These are phyloP conservation scores for Thaleichthys pacificus DNA, from an alignment of 2,797 vertebrate genomes.

Conservation along the genomic window DNA sequence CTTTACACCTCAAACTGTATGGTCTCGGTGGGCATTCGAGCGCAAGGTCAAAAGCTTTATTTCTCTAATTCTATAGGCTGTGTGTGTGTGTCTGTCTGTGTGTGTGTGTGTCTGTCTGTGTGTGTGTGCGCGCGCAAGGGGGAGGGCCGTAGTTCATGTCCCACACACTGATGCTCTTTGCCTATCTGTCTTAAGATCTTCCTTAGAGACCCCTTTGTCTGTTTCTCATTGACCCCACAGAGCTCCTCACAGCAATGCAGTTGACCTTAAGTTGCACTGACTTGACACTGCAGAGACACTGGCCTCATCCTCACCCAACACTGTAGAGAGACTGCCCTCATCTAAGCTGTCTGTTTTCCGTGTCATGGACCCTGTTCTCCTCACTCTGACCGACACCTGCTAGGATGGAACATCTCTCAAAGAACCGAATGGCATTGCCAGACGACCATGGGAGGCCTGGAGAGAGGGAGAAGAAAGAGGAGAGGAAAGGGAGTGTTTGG, in stretches of 20 bases:
- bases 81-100: constrained; percentile 16
- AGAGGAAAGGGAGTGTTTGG: not conserved
- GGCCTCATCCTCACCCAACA: too few species aligned
- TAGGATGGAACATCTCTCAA: constrained; percentile 56
- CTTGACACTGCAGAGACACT: constrained; percentile 6
- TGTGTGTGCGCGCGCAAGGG: not conserved
- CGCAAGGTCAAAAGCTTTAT: constrained; percentile 13
- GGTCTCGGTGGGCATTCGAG: constrained; percentile 41
- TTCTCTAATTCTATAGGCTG: not conserved
- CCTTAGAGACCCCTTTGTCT: constrained; percentile 39
- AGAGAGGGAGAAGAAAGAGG: not conserved
- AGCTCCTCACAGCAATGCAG: constrained; percentile 28
- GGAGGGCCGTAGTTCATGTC: too few species aligned
- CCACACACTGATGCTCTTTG: not conserved
- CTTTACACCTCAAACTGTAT: constrained; percentile 34
- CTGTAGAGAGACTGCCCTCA: not conserved
- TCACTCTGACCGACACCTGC: constrained; percentile 42
- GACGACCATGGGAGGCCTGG: constrained; percentile 15
- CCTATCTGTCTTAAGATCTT: constrained; percentile 32
- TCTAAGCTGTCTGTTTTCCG: too few species aligned
- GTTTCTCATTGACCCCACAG: constrained; percentile 6
- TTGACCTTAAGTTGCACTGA: constrained; percentile 44
- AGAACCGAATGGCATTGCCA: constrained; percentile 62
- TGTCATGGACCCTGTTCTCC: not conserved
- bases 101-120: constrained; percentile 6